Evolutionary conservation across 92 coral and sea anemone genomes (phyloP).

Genomic region (Galaxea fascicularis): DNA sequence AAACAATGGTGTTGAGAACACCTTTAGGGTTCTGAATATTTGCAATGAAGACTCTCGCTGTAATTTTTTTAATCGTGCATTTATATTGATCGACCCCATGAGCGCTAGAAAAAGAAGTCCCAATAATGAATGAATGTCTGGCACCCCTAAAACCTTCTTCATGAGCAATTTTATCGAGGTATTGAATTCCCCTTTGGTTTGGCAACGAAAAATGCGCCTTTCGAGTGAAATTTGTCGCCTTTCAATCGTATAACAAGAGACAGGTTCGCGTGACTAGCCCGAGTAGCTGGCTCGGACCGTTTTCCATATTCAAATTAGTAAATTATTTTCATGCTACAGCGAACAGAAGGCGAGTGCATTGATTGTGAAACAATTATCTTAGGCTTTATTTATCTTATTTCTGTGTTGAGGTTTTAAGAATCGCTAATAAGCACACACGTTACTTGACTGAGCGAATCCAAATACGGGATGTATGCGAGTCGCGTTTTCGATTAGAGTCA

Average conservation of each 20-base stretch:
- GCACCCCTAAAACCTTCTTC: slow-evolving; percentile 26
- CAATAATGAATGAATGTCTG: slow-evolving; percentile 38
- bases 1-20: not conserved
- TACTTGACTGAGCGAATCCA: slow-evolving; percentile 73
- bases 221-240: slow-evolving; percentile 60
- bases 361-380: slow-evolving; percentile 89
- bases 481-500: slow-evolving; percentile 28
- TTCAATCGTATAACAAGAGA: slow-evolving; percentile 33
- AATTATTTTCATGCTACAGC: slow-evolving; percentile 95
- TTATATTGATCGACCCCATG: slow-evolving; percentile 29
- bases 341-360: slow-evolving; percentile 95
- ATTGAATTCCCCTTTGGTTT: not conserved
- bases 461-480: slow-evolving; percentile 81
- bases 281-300: slow-evolving; percentile 34
- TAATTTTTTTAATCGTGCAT: slow-evolving; percentile 34
- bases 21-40: slow-evolving; percentile 22
- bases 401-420: slow-evolving; percentile 84
- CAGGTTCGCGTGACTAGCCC: slow-evolving; percentile 84
- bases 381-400: slow-evolving; percentile 86
- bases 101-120: slow-evolving; percentile 31
- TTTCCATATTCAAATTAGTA: slow-evolving; percentile 96
- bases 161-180: not conserved
- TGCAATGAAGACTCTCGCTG: slow-evolving; percentile 5
- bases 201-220: slow-evolving; percentile 20
- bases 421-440: slow-evolving; percentile 65